These are phyloP conservation scores for Chelidonichthys spinosus DNA, from an alignment of 2,797 vertebrate genomes.

Conservation along the genomic window DNA sequence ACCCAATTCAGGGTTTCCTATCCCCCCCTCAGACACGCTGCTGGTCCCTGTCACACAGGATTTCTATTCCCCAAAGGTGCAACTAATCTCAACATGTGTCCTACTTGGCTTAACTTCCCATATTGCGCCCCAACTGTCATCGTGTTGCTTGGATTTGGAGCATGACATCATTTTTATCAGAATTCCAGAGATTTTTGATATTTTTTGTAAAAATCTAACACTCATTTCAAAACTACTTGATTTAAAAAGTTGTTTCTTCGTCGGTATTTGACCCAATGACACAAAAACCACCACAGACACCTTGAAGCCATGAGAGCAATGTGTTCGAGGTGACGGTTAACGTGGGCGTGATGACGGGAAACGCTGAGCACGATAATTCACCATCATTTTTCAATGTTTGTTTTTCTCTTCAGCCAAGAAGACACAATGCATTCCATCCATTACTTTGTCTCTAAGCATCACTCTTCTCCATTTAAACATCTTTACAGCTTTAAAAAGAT, in stretches of 20 bases:
- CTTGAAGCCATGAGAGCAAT: neutral
- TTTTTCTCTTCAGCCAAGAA: neutral
- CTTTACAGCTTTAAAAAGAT: neutral
- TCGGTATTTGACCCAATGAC: neutral
- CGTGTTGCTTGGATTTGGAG: neutral
- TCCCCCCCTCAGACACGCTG: slow-evolving; percentile 24
- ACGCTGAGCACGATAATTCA: neutral
- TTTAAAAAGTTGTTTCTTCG: neutral
- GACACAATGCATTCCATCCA: too few species aligned
- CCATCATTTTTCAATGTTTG: neutral
- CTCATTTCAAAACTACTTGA: neutral
- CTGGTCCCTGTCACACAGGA: slow-evolving; percentile 23
- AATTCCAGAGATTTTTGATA: neutral
- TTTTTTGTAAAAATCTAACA: neutral
- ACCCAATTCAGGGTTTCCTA: slow-evolving; percentile 25
- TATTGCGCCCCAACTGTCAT: slow-evolving; percentile 40
- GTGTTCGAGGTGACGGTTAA: neutral
- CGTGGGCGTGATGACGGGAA: neutral
- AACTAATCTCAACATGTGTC: slow-evolving; percentile 58
- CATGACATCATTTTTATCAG: neutral
- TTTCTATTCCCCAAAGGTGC: slow-evolving; percentile 59
- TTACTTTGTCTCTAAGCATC: neutral
- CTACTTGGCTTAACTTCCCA: slow-evolving; percentile 45
- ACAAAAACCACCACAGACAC: neutral
- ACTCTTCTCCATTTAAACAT: too few species aligned